Evolutionary conservation across 2,113 vertebrate genomes (phyloP), one percentile per base, ranked within the genome.

Genomic region (Zapornia atra): DNA sequence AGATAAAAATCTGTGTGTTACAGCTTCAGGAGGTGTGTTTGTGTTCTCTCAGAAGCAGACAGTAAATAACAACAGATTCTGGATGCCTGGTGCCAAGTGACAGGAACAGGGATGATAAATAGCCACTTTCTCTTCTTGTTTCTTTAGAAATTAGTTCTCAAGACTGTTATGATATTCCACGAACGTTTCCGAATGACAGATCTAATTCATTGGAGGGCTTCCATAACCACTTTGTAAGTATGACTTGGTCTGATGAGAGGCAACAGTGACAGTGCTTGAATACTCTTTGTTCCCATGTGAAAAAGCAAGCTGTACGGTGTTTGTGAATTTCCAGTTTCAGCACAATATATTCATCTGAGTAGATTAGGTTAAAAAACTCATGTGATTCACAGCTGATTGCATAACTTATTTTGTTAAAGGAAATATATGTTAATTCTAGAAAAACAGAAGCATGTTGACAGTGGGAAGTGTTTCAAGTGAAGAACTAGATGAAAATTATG

Each of bases 401-500:
- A 59, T 91, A 92, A 94, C 85, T 95, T 97, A 92, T 96, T 94
- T 96, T 96, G 87, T 96, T 97, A 96, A 98, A 96, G 96, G 68
- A 97, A 94, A 96, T 96, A 90, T 95, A 82, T 95, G 92, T 98
- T 96, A 96, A 92, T 98, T 98, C 96, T 98, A 99, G 99, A 99
- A 99, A 98, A 99, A 98, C 97, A 99, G 99, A 98, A 99, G 98
- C 91, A 98, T 99, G 96, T 97, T 99, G 98, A 98, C 99, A 75
- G 97, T 99, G 69, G 98, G 98, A 95, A 99, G 98, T 95, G 97
- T 99, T 77, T 99, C 99, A 60, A 98, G 97, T 64, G 99, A 99
- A 95, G 99, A 99, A 96, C 95, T 99, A 75, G 99, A 99, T 96
- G 99, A 99, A 98, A 99, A 99, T 98, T 99, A 99, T 31, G 99